These are phyloP conservation scores for Natator depressus DNA, from an alignment of 2,113 vertebrate species.

Conservation along the genomic window DNA sequence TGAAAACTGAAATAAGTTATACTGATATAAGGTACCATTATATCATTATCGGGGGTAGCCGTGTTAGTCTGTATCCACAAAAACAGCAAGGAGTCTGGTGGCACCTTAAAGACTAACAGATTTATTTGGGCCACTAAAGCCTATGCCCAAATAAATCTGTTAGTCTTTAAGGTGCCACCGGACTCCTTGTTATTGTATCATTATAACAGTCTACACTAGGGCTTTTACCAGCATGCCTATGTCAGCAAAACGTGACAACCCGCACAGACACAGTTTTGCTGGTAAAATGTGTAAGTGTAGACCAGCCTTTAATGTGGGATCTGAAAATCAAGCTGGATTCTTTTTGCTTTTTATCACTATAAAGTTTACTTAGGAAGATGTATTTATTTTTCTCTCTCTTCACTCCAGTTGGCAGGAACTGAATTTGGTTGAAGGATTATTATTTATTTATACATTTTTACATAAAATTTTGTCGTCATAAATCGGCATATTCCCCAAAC, in stretches of 20 bases:
- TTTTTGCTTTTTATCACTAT: background rate
- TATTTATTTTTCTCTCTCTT: background rate
- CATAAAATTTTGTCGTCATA: background rate
- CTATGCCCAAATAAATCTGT: too few species aligned
- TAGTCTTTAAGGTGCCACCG: too few species aligned
- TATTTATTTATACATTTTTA: background rate
- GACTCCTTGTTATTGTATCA: background rate
- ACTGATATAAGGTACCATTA: background rate
- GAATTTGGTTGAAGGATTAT: background rate
- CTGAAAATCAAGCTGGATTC: fast-evolving
- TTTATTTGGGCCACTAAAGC: too few species aligned
- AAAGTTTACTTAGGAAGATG: background rate
- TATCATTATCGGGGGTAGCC: background rate
- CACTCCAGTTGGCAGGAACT: background rate
- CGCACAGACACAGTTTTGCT: background rate
- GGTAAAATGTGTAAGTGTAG: background rate
- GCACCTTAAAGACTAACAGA: too few species aligned
- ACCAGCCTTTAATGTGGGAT: background rate
- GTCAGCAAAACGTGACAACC: background rate
- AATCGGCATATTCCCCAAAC: background rate
- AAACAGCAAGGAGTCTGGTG: too few species aligned
- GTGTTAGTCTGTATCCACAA: too few species aligned
- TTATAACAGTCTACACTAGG: background rate
- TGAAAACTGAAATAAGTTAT: background rate
- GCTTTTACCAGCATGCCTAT: background rate